Percentiles rank a stretch among this genome's conserved stretches.
Conservation (phyloP, 2,888 invertebrate genomes). For the Plutella xylostella region DNA sequence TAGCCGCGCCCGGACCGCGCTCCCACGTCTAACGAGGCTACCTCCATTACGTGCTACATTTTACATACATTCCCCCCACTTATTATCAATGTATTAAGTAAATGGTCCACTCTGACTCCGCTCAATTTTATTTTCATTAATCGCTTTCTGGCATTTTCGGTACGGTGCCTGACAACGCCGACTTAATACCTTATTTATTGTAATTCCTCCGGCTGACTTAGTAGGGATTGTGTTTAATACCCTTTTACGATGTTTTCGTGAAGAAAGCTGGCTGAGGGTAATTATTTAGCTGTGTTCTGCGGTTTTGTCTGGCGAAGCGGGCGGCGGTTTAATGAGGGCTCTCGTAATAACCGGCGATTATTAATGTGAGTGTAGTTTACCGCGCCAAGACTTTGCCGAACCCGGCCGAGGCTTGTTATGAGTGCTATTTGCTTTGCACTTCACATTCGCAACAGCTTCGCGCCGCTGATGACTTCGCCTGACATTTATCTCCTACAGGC, state of each 20-base stretch:
- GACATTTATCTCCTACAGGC: no score
- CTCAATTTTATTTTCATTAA: slow-evolving; percentile 62
- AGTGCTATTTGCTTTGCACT: slow-evolving; percentile 30
- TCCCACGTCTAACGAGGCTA: slow-evolving; percentile 68
- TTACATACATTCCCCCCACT: slow-evolving; percentile 59
- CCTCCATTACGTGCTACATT: slow-evolving; percentile 58
- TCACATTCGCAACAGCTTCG: slow-evolving; percentile 13
- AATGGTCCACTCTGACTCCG: slow-evolving; percentile 50
- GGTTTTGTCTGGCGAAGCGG: slow-evolving; percentile 53
- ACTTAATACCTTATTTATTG: slow-evolving; percentile 61
- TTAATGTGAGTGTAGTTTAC: slow-evolving; percentile 56
- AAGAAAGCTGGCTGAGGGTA: slow-evolving; percentile 55
- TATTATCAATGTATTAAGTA: slow-evolving; percentile 65
- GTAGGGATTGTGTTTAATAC: slow-evolving; percentile 51
- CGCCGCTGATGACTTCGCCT: slow-evolving; percentile 4
- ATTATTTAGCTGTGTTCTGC: slow-evolving; percentile 65
- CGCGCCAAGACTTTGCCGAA: slow-evolving; percentile 39
- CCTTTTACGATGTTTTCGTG: slow-evolving; percentile 58
- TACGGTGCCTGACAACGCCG: slow-evolving; percentile 39
- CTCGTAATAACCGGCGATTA: slow-evolving; percentile 59
- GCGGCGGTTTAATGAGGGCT: slow-evolving; percentile 53
- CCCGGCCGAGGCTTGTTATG: slow-evolving; percentile 25
- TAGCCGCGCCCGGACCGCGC: slow-evolving; percentile 35
- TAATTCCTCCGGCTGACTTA: slow-evolving; percentile 50
- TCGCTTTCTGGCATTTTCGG: slow-evolving; percentile 57